Conservation (phyloP, 2,797 vertebrate species). For the Sebastes iracundus region DNA sequence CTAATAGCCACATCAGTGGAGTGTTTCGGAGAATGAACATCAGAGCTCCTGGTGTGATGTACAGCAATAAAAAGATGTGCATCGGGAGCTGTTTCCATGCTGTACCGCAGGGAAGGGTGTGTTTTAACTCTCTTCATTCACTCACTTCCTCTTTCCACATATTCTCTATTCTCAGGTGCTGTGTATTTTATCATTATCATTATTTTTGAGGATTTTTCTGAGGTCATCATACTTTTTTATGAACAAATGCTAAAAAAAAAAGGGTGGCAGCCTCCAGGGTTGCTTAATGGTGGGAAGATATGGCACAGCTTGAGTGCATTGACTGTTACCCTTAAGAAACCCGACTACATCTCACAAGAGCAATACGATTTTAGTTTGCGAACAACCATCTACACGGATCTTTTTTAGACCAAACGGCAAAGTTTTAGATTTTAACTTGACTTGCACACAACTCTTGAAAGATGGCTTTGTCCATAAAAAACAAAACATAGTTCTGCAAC, state of each 20-base stretch:
- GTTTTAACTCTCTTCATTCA: background rate
- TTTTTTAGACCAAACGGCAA: background rate
- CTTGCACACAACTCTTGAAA: background rate
- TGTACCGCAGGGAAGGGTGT: background rate
- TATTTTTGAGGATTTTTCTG: background rate
- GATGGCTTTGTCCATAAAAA: background rate
- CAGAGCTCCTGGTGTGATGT: slow-evolving; percentile 13
- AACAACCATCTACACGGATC: background rate
- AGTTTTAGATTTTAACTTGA: background rate
- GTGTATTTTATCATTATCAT: background rate
- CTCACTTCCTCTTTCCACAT: background rate
- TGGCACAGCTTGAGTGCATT: background rate
- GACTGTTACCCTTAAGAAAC: background rate
- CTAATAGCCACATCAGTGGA: background rate
- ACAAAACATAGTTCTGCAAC: background rate
- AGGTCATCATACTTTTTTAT: background rate
- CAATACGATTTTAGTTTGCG: background rate
- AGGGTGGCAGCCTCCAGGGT: background rate
- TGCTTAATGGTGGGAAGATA: background rate
- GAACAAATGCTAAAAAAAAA: background rate
- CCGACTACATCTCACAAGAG: background rate
- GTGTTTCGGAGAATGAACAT: slow-evolving; percentile 16
- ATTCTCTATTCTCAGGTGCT: background rate
- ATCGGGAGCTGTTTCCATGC: background rate
- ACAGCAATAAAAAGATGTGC: slow-evolving; percentile 16